Base-by-base conservation (phyloP, 2,888 invertebrate genomes). In the Itoplectis maculator region DNA sequence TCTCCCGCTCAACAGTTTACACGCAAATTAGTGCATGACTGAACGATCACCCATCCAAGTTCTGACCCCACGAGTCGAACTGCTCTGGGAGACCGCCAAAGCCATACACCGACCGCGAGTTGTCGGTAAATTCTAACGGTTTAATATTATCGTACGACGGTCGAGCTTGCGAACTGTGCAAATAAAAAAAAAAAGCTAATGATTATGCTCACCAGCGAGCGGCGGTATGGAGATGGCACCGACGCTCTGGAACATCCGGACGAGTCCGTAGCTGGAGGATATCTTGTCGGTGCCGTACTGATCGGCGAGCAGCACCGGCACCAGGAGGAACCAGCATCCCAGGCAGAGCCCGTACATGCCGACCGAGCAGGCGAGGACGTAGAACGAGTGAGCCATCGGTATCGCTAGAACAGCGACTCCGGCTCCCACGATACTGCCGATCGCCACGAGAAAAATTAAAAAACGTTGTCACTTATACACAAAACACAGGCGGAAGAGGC, bases 251-350 rank as follows among this genome's bases (percentile, higher is more conserved):
- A 96, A 96, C 95, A 96, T 95, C 15, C 96, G 93, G 20, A 96
- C 96, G 45, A 96, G 93, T 0, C 96, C 96, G 89, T 96, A 96
- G 6, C 96, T 96, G 4, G 96, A 96, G 13, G 96, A 96, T 86
- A 96, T 96, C 76, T 96, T 94, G 56, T 96, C 96, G 0, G 95
- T 96, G 1, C 96, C 96, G 89, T 96, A 96, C 15, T 96, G 94
- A 89, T 96, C 96, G 0, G 96, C 96, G 51, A 96, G 93, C 15
- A 96, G 92, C 0, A 96, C 96, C 0, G 96, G 96, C 79, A 96
- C 96, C 74, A 96, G 91, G 2, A 96, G 94, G 91, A 96, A 96
- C 96, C 96, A 96, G 89, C 96, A 95, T 23, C 96, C 96, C 20
- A 96, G 94, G 82, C 96, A 96, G 0, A 96, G 93, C 0, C 96